Base-by-base conservation (phyloP, 2,113 vertebrate genomes). In the Emydocephalus ijimae region DNA sequence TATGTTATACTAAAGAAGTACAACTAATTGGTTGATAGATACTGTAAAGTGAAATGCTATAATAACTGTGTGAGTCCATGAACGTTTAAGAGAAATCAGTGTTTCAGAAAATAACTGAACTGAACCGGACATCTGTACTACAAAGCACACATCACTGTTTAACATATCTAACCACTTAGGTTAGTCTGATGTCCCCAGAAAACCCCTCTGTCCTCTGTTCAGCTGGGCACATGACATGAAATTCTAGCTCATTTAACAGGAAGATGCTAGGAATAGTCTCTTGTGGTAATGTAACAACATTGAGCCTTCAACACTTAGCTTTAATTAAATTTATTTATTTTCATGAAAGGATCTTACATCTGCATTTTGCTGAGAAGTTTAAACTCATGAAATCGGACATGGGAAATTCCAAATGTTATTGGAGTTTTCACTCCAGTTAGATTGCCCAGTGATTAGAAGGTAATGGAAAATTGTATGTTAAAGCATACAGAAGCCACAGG, bases 201-300 rank as follows among this genome's bases (percentile, higher is more conserved):
- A 86, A 90, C 92, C 89, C 87, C n/a, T 86, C n/a, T 12, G 59
- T 29, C 11, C 34, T 81, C 45, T 29, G 56, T 43, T 81, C 89
- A 90, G 26, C 56, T 54, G n/a, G 43, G 89, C 89, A 93, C 90
- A 89, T 86, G 89, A 87, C n/a, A 24, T 87, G 89, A 86, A 90
- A 93, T 87, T 90, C 88, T 85, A 90, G 56, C 85, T 59, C 89
- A 90, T 93, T 87, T 93, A 87, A 87, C 88, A 90, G 56, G 55
- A 90, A 90, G 56, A 90, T 86, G 89, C 92, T 50, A 21, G 50
- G 74, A 50, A 90, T 64, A 54, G 81, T 54, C 61, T 59, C 52
- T 24, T 85, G 43, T 92, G 88, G 5, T 52, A 56, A 39, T 39
- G 74, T 52, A 61, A 34, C 56, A 87, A 81, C 18, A 18, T 64